Percentiles rank a stretch among this genome's conserved stretches.
Evolutionary conservation across 2,113 vertebrate species (phyloP).

Genomic region (Cavia aperea): DNA sequence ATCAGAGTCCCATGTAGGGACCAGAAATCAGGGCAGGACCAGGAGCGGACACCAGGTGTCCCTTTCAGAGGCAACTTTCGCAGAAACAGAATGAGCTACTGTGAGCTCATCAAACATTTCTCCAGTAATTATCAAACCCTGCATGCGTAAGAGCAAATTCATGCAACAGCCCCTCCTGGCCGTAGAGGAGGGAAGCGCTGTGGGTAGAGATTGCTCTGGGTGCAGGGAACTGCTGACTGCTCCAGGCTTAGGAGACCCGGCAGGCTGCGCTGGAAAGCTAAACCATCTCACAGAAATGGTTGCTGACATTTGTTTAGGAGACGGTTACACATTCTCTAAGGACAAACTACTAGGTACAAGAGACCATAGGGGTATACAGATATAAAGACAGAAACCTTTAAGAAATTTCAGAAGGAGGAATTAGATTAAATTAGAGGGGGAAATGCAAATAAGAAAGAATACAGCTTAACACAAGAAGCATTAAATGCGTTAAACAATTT

Average conservation of each 20-base stretch:
- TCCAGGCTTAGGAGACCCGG: neutral
- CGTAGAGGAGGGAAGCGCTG: neutral
- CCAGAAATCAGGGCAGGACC: neutral
- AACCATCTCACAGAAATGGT: neutral
- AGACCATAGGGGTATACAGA: neutral
- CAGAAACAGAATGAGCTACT: neutral
- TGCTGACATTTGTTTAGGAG: neutral
- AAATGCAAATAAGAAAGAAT: conserved; percentile 9
- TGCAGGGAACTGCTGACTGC: neutral
- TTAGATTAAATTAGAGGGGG: neutral
- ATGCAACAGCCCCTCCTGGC: conserved; percentile 46
- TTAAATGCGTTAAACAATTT: neutral
- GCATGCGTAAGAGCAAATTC: neutral
- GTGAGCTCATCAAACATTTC: neutral
- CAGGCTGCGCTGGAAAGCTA: neutral
- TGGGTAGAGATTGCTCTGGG: neutral
- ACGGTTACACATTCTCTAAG: neutral
- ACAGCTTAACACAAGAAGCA: neutral
- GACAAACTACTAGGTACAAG: neutral
- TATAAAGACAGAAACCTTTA: neutral
- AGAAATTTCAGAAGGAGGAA: neutral
- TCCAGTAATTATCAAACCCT: conserved; percentile 11
- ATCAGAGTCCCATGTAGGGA: neutral
- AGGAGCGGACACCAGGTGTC: neutral
- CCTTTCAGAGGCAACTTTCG: neutral